Conservation (phyloP, 2,113 vertebrate genomes). For the Limanda limanda region DNA sequence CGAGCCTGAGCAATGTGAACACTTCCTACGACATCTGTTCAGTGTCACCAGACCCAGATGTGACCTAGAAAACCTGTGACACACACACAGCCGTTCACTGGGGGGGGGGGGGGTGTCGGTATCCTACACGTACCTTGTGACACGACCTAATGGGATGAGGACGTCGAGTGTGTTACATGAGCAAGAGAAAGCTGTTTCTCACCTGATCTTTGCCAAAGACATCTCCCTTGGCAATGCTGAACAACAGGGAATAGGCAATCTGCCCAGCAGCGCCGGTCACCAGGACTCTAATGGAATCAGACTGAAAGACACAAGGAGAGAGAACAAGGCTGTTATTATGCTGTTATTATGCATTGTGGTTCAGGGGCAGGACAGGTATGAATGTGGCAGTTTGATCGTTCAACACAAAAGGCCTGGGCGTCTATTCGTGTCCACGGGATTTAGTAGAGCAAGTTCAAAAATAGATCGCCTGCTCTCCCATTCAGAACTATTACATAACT, state of each 20-base stretch:
- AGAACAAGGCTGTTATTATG: constrained; percentile 13
- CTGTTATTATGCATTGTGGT: neutral
- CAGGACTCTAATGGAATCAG: constrained; percentile 91
- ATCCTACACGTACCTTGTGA: neutral
- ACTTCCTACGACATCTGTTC: constrained; percentile 7
- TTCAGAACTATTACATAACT: constrained; percentile 37
- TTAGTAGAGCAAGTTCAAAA: constrained; percentile 58
- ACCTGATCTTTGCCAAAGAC: constrained; percentile 99
- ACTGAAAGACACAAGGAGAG: constrained; percentile 78
- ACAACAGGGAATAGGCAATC: constrained; percentile 96
- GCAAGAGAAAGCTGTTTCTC: constrained; percentile 42
- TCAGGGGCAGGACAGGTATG: neutral
- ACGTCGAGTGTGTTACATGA: neutral
- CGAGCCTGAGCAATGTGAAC: neutral
- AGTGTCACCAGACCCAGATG: constrained; percentile 5
- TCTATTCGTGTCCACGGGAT: constrained; percentile 46
- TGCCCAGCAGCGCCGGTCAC: constrained; percentile 97
- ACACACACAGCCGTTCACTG: neutral
- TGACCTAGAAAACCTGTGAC: neutral
- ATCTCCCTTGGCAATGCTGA: constrained; percentile 96
- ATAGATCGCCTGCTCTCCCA: constrained; percentile 52
- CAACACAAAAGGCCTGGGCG: neutral
- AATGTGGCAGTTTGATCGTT: neutral
- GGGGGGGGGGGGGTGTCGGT: neutral
- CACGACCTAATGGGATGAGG: constrained; percentile 29